phyloP scores from a whole-genome alignment of 2,113 vertebrate species.

The Callithrix jacchus region DNA sequence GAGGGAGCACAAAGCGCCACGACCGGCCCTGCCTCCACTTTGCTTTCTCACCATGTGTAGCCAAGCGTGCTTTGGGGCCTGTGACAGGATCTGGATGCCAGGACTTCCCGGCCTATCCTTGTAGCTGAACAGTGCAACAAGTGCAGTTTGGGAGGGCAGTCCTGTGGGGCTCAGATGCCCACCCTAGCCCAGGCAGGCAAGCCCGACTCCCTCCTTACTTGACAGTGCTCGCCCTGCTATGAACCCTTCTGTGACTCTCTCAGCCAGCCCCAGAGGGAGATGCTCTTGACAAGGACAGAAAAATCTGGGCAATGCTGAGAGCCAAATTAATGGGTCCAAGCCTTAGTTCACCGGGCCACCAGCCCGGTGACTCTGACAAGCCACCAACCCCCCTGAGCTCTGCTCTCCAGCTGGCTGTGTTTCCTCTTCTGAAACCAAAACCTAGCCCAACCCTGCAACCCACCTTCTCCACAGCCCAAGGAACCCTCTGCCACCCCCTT shows the following conservation, averaged over 20 bases:
- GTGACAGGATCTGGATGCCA: neutral
- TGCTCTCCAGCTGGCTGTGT: neutral
- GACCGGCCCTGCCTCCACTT: fast-evolving
- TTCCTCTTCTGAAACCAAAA: neutral
- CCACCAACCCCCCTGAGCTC: fast-evolving
- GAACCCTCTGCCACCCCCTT: neutral
- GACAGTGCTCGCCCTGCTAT: too few relatives aligned
- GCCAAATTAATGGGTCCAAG: neutral
- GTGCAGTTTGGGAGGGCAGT: fast-evolving
- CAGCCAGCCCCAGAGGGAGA: neutral
- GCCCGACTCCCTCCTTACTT: neutral
- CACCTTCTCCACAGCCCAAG: neutral
- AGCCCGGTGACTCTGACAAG: neutral
- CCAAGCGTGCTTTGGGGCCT: too few relatives aligned
- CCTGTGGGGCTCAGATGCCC: fast-evolving
- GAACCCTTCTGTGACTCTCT: neutral
- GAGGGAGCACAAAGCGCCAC: fast-evolving
- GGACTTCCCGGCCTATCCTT: neutral
- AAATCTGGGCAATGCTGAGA: neutral
- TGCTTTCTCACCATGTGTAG: too few relatives aligned
- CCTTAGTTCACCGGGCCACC: too few relatives aligned
- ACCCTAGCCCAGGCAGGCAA: neutral
- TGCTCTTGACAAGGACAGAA: neutral
- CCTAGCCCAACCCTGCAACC: neutral
- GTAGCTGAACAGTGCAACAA: neutral